Percentiles rank a stretch among this genome's conserved stretches.
Evolutionary conservation across 2,113 vertebrate genomes (phyloP).

Genomic region (Hippoglossus stenolepis): DNA sequence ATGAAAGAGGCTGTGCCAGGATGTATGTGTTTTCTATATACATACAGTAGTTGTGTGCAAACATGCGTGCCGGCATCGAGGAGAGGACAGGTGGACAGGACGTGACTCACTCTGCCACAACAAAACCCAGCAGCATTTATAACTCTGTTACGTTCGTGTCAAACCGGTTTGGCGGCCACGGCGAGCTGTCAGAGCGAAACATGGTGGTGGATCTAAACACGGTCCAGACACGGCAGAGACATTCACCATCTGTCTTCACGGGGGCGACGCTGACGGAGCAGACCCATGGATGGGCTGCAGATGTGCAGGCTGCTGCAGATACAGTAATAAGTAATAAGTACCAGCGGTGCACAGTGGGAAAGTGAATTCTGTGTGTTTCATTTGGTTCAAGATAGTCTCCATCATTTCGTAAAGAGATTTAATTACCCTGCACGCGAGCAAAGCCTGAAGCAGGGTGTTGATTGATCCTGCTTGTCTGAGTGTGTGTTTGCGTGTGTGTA

Average conservation of each 20-base stretch:
- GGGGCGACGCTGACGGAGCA: slow-evolving; percentile 15
- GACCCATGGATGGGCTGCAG: slow-evolving; percentile 46
- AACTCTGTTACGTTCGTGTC: slow-evolving; percentile 50
- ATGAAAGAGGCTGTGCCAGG: slow-evolving; percentile 28
- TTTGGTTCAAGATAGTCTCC: no score
- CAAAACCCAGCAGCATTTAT: slow-evolving; percentile 25
- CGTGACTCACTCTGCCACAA: slow-evolving; percentile 46
- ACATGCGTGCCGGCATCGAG: slow-evolving; percentile 42
- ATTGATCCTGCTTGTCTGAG: no score
- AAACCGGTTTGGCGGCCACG: slow-evolving; percentile 32
- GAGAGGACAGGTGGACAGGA: slow-evolving; percentile 53
- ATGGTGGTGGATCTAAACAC: slow-evolving; percentile 39
- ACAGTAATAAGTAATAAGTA: slow-evolving; percentile 17
- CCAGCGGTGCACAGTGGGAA: not conserved
- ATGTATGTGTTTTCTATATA: slow-evolving; percentile 37
- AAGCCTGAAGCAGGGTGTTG: no score
- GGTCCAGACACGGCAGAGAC: slow-evolving; percentile 45
- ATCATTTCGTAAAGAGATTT: no score
- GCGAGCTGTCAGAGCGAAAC: slow-evolving; percentile 38
- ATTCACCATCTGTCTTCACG: slow-evolving; percentile 39
- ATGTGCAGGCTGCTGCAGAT: slow-evolving; percentile 34
- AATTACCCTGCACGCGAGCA: no score
- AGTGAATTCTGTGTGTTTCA: no score
- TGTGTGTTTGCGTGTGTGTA: no score
- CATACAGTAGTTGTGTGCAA: not conserved